Conservation (phyloP, 2,797 vertebrate genomes). For the Pitangus sulphuratus region DNA sequence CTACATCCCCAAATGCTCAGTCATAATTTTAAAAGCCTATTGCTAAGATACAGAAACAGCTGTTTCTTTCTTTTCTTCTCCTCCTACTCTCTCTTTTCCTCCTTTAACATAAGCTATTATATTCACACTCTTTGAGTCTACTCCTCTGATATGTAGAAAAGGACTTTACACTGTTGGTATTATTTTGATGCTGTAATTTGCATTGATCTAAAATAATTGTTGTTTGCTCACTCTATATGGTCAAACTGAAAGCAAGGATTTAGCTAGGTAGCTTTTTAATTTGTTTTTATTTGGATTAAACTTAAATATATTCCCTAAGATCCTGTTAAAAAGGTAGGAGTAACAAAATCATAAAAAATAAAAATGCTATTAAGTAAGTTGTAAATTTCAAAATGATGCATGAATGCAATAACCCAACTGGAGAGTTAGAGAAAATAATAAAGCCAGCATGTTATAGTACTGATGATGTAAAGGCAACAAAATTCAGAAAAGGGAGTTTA, state of each 20-base stretch:
- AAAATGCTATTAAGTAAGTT: constrained; percentile 71
- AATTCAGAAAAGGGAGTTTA: constrained; percentile 1
- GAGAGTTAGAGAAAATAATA: constrained; percentile 66
- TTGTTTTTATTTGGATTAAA: constrained; percentile 57
- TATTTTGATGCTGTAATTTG: constrained; percentile 40
- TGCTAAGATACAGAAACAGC: neutral
- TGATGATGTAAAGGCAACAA: neutral
- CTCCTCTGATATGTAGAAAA: neutral
- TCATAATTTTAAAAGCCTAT: neutral
- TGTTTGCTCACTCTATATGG: constrained; percentile 56
- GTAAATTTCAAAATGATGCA: constrained; percentile 75
- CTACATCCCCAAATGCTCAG: neutral
- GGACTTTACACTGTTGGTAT: constrained; percentile 44
- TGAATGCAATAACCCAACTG: constrained; percentile 57
- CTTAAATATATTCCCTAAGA: constrained; percentile 65
- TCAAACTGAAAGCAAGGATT: constrained; percentile 68
- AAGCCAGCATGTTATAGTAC: neutral
- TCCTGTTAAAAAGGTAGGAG: constrained; percentile 56
- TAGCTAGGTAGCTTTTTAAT: constrained; percentile 42
- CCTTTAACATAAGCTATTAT: neutral
- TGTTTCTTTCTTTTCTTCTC: neutral
- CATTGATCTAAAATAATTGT: constrained; percentile 54
- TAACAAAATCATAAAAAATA: constrained; percentile 73
- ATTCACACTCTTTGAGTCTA: neutral
- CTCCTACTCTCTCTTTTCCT: neutral